Evolutionary conservation across 2,888 invertebrate genomes (phyloP).

Genomic region (Sclerodermus sp.): DNA sequence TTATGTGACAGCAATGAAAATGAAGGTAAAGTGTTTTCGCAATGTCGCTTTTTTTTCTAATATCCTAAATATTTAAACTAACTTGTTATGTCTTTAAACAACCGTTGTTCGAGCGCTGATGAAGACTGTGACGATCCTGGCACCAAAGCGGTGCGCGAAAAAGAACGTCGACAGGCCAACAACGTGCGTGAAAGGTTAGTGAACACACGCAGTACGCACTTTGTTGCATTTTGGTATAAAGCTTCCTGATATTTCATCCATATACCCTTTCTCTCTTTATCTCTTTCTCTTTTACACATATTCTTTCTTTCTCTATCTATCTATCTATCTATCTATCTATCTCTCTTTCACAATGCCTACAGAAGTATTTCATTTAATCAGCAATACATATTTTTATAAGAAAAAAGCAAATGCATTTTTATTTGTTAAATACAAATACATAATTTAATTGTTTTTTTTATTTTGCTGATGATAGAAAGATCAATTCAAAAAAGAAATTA

Average conservation of each 20-base stretch:
- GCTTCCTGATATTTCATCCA: constrained; percentile 5
- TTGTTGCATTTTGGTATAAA: constrained; percentile 37
- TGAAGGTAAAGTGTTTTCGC: neutral
- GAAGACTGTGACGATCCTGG: constrained; percentile 81
- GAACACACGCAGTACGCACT: constrained; percentile 59
- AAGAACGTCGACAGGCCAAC: constrained; percentile 94
- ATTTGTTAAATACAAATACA: too few relatives aligned
- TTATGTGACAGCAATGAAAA: neutral
- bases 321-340: too few relatives aligned
- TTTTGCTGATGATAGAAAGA: too few relatives aligned
- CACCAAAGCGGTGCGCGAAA: constrained; percentile 91
- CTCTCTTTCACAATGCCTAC: too few relatives aligned
- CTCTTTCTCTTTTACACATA: too few relatives aligned
- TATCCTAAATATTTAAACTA: constrained; percentile 36
- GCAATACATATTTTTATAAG: too few relatives aligned
- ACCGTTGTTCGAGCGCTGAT: constrained; percentile 80
- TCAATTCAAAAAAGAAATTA: too few relatives aligned
- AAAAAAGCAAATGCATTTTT: too few relatives aligned
- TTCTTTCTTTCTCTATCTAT: too few relatives aligned
- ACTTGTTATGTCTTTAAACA: constrained; percentile 54
- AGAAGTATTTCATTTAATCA: too few relatives aligned
- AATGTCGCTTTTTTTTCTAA: neutral
- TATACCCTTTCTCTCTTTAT: too few relatives aligned
- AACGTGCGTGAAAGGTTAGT: constrained; percentile 94
- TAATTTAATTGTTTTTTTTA: too few relatives aligned